These are phyloP conservation scores for Amaurobius ferox DNA, from an alignment of 2,888 invertebrate genomes.

Conservation along the genomic window DNA sequence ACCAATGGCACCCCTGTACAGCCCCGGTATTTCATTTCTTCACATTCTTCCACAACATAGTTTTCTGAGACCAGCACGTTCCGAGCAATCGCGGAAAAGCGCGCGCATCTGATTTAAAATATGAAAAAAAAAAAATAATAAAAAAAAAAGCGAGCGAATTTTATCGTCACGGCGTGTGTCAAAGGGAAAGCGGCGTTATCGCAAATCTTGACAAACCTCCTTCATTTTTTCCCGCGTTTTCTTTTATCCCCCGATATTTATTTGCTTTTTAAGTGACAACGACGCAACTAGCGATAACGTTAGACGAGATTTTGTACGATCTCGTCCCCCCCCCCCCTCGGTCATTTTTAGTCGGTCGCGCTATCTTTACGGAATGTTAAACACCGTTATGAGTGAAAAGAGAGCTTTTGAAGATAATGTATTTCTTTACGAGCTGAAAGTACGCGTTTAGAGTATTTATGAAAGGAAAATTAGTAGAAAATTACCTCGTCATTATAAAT, in stretches of 20 bases:
- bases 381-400: not conserved
- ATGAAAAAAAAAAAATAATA: too few relatives aligned
- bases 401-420: not conserved
- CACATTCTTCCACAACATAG: not conserved
- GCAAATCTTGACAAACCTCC: constrained; percentile 52
- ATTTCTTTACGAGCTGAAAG: not conserved
- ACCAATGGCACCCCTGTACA: not conserved
- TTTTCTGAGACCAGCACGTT: constrained; percentile 39
- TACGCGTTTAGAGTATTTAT: too few relatives aligned
- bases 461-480: too few relatives aligned
- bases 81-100: constrained; percentile 24
- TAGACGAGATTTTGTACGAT: constrained; percentile 32
- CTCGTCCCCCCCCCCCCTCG: not conserved
- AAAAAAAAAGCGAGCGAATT: constrained; percentile 54
- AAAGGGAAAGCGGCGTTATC: constrained; percentile 57
- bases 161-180: constrained; percentile 50
- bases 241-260: constrained; percentile 52
- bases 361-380: constrained; percentile 20
- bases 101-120: constrained; percentile 25
- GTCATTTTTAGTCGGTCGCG: not conserved
- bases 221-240: constrained; percentile 31
- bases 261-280: constrained; percentile 61
- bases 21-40: not conserved
- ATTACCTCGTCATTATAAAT: too few relatives aligned
- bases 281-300: constrained; percentile 22